Conservation (phyloP, 2,797 vertebrate genomes). For the Smutsia gigantea region DNA sequence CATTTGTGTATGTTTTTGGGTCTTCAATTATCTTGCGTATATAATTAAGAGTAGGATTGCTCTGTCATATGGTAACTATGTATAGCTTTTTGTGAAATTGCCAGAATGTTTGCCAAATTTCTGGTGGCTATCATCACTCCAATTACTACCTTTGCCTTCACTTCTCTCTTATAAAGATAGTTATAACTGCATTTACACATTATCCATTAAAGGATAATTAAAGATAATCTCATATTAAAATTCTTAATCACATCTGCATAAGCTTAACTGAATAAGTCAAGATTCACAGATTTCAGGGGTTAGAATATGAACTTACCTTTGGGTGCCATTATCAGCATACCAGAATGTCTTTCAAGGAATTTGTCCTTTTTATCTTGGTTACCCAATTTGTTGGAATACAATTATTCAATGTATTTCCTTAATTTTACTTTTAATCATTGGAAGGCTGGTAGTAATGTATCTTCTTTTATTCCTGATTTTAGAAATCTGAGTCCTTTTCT, state of each 20-base stretch:
- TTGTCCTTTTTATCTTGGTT: background rate
- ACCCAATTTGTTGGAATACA: background rate
- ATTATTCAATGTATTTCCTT: background rate
- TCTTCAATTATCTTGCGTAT: rapidly evolving
- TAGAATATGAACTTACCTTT: background rate
- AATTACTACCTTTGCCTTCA: background rate
- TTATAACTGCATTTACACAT: background rate
- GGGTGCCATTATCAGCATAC: background rate
- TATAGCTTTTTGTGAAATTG: background rate
- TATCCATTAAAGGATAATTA: background rate
- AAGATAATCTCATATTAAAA: background rate
- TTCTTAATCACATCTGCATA: background rate
- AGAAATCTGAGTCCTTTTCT: background rate
- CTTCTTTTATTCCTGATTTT: background rate
- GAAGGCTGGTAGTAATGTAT: background rate
- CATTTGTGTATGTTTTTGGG: background rate
- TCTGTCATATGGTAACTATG: background rate
- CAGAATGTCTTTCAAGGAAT: background rate
- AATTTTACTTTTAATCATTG: background rate
- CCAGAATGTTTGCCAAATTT: background rate
- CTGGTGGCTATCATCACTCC: background rate
- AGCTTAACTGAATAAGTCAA: background rate
- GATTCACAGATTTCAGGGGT: background rate
- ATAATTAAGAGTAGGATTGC: background rate
- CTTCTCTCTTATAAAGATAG: background rate